Evolutionary conservation across 1,140 invertebrate species (phyloP).

Genomic region (Galleria mellonella): DNA sequence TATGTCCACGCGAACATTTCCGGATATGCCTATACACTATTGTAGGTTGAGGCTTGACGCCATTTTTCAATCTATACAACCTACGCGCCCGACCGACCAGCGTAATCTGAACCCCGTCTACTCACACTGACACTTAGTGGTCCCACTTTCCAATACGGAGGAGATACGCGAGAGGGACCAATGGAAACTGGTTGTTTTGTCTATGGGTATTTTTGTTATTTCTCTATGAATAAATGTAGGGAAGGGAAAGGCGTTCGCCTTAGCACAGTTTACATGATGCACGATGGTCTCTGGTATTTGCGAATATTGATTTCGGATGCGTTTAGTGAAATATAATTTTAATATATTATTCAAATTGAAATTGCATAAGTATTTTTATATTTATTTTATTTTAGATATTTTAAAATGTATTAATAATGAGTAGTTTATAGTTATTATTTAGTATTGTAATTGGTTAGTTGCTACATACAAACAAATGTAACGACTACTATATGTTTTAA

Average conservation of each 20-base stretch:
- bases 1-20: constrained; percentile 28
- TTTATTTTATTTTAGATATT: no score
- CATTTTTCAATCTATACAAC: constrained; percentile 62
- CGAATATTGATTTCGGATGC: no score
- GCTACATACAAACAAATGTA: no score
- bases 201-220: constrained; percentile 69
- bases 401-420: no score
- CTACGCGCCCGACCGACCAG: constrained; percentile 52
- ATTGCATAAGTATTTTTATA: no score
- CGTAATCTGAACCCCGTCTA: constrained; percentile 22
- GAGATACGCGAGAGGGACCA: constrained; percentile 21
- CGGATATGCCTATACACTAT: constrained; percentile 63
- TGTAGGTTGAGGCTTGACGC: constrained; percentile 36
- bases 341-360: no score
- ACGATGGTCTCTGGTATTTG: constrained; percentile 37
- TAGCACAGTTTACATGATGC: constrained; percentile 67
- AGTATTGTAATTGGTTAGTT: no score
- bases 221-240: constrained; percentile 68
- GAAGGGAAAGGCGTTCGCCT: constrained; percentile 70
- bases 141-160: not conserved
- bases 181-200: constrained; percentile 34
- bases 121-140: constrained; percentile 3
- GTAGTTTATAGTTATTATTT: no score
- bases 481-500: no score
- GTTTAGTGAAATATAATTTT: no score